phyloP scores from a whole-genome alignment of 2,888 invertebrate species.

The Protodeltote pygarga region DNA sequence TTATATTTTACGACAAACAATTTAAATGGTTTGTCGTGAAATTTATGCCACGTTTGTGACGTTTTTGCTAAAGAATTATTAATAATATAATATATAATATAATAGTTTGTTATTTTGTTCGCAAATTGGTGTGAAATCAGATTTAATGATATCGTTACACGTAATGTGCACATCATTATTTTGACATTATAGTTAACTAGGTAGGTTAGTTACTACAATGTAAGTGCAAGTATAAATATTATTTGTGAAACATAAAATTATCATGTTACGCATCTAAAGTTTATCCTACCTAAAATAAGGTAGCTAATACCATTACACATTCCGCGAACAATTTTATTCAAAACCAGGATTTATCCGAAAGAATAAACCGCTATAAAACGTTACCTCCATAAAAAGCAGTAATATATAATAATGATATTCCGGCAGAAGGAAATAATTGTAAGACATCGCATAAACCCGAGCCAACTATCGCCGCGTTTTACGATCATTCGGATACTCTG shows the following conservation, averaged over 20 bases:
- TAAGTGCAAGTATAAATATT: no score
- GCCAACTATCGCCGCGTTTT: constrained; percentile 57
- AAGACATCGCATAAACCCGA: constrained; percentile 61
- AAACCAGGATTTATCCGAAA: constrained; percentile 48
- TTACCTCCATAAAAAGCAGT: constrained; percentile 70
- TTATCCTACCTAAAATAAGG: constrained; percentile 19
- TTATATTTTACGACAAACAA: no score
- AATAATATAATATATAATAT: no score
- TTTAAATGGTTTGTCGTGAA: no score
- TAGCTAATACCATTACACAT: constrained; percentile 33
- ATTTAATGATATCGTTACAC: constrained; percentile 14
- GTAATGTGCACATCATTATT: constrained; percentile 4
- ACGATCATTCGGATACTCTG: constrained; percentile 58
- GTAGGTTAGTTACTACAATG: no score
- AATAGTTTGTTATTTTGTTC: constrained; percentile 1
- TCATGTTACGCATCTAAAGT: background rate
- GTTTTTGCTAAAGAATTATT: constrained; percentile 6
- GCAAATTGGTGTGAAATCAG: constrained; percentile 36
- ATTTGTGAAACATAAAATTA: background rate
- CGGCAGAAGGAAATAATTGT: constrained; percentile 70
- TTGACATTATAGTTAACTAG: background rate
- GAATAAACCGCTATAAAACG: constrained; percentile 63
- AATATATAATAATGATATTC: constrained; percentile 67
- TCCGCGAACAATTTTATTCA: constrained; percentile 36
- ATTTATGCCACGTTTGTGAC: no score